phyloP scores from a whole-genome alignment of 2,797 vertebrate species.

The Danio jaintianensis region DNA sequence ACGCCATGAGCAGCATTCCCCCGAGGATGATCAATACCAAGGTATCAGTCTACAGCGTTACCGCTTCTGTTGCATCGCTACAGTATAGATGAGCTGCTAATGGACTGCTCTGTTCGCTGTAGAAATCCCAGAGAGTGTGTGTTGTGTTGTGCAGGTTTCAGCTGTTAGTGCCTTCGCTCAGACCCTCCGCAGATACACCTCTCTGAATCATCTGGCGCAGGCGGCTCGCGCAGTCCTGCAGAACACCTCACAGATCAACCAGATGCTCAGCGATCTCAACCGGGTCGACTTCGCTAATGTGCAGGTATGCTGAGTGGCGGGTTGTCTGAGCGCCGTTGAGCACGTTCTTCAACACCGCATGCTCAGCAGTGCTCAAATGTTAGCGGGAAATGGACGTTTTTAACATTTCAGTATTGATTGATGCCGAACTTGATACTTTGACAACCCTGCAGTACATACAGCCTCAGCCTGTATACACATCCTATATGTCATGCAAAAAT shows the following conservation, averaged over 20 bases:
- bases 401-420: no score
- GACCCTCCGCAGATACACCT: slow-evolving; percentile 96
- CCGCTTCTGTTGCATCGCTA: background rate
- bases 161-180: slow-evolving; percentile 98
- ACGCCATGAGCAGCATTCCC: slow-evolving; percentile 93
- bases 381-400: no score
- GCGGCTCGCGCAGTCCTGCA: slow-evolving; percentile 96
- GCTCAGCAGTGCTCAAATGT: no score
- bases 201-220: slow-evolving; percentile 97
- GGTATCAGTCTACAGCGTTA: slow-evolving; percentile 72
- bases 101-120: background rate
- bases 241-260: slow-evolving; percentile 98
- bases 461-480: no score
- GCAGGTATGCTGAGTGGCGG: slow-evolving; percentile 79
- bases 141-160: slow-evolving; percentile 81
- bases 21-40: slow-evolving; percentile 95
- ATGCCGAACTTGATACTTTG: no score
- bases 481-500: no score
- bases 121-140: no score
- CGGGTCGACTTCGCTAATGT: slow-evolving; percentile 98
- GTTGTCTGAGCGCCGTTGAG: background rate
- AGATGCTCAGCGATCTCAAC: slow-evolving; percentile 99
- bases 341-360: no score
- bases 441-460: no score
- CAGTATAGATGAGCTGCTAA: background rate